Base-by-base conservation (phyloP, 2,888 invertebrate species). In the Caradrina kadenii region DNA sequence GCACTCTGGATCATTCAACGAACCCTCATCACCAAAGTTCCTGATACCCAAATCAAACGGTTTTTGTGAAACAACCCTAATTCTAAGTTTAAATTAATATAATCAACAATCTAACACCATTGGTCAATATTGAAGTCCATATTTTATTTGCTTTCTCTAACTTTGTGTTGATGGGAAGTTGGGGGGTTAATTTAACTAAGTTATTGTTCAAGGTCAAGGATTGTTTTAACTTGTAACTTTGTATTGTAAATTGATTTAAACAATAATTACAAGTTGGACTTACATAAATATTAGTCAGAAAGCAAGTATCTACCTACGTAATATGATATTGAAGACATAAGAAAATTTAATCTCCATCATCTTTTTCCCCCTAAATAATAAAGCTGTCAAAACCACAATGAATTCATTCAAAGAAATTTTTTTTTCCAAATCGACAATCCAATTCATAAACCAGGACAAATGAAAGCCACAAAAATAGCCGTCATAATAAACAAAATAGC, bases 11-110 rank as follows among this genome's bases (percentile, higher is more conserved):
- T 87, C 87, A 88, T 83, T 85, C 83, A 39, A 80, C 80, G 75
- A 82, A 89, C 91, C 91, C 90, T 87, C 85, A 86, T 91, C 91
- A 89, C 75, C 65, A 66, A 90, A 90, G 77, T 90, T 89, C 77
- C 83, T 83, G 79, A 82, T 73, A 86, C 86, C 88, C 87, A 77
- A 86, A 88, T 89, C 87, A 88, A 88, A 87, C 71, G 83, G 78
- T 89, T 89, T 90, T 89, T 88, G 84, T 80, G 62, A 74, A 79
- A 78, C 73, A 80, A 80, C 86, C 81, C 76, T 81, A 81, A 83
- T 79, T 73, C 81, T 79, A 82, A 83, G 74, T 86, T 85, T 85
- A 84, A 86, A 88, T 88, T 86, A 85, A 87, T 84, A 80, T 76
- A 80, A 78, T 86, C 80, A 85, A 79, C 79, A 78, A 75, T 76